Percentiles rank a stretch among this genome's conserved stretches.
Evolutionary conservation across 2,797 vertebrate genomes (phyloP).

Genomic region (Hydrophis major): DNA sequence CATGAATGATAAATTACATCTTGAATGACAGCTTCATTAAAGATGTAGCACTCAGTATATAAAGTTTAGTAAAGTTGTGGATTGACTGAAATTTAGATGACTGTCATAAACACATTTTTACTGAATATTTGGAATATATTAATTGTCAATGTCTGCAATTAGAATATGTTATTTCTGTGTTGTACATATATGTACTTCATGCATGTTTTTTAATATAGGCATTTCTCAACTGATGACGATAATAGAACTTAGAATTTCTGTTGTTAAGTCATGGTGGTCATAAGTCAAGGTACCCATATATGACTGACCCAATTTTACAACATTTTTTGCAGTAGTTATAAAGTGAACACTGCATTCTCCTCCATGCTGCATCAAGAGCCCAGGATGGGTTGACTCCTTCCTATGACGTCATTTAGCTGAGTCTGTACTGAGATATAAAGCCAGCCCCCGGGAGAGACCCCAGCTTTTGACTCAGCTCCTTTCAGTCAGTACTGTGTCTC

Average conservation of each 20-base stretch:
- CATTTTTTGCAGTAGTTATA: neutral
- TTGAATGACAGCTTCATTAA: constrained; percentile 20
- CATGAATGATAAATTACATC: constrained; percentile 8
- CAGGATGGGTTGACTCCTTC: no score
- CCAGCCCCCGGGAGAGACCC: no score
- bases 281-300: neutral
- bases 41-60: neutral
- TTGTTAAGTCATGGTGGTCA: neutral
- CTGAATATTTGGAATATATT: neutral
- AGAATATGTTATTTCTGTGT: neutral
- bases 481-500: no score
- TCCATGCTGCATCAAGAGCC: no score
- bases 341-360: neutral
- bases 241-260: neutral
- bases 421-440: no score
- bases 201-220: neutral
- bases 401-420: no score
- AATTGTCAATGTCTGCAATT: neutral
- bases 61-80: constrained; percentile 3
- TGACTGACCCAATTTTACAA: neutral
- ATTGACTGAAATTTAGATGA: constrained; percentile 6
- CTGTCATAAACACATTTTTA: neutral
- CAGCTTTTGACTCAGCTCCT: no score
- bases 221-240: neutral
- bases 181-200: neutral